Evolutionary conservation across 2,888 invertebrate species (phyloP), one percentile per base, ranked within the genome.

Genomic region (Galerucella calmariensis): DNA sequence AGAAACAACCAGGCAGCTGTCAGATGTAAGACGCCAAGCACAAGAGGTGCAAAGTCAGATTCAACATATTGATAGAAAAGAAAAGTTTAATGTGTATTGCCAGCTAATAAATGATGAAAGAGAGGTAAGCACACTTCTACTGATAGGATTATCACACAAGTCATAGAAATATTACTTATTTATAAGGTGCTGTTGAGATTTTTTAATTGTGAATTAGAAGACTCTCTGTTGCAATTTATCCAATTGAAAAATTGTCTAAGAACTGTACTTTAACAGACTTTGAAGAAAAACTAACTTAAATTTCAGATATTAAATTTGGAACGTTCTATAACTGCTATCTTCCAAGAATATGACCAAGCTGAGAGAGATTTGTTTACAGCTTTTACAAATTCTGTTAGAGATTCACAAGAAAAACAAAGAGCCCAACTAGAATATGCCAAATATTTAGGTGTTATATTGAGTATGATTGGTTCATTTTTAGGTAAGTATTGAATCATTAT

Each of bases 351-450:
- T 0, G 96, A 96, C 84, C 89, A 92, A 63, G 90, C 90, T n/a
- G 96, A 96, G 86, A 87, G 95, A 4, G 94, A 94, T 69, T 86
- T 91, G 12, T 95, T 95, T 84, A 90, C 92, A 0, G 89, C 91
- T 0, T 90, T 95, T 84, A 93, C 94, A 0, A 92, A 92, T 24
- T 92, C 94, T 0, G 92, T 96, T 0, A 91, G 95, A 78, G 91
- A 94, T 79, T 94, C 94, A 20, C 95, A 96, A 83, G 96, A 96
- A 85, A 90, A 94, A 72, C 96, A 96, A 85, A 87, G 95, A 53
- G 92, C 94, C 0, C 93, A 95, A 82, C 91, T 94, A 4, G 95
- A 96, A 85, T 90, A 94, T 73, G 95, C 95, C 74, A 96, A 96
- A 86, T 96, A 96, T 85, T 95, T 95, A 92, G 86, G 87, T 11